These are phyloP conservation scores for Chloropsis cyanopogon DNA, from an alignment of 2,113 vertebrate species.

Conservation along the genomic window DNA sequence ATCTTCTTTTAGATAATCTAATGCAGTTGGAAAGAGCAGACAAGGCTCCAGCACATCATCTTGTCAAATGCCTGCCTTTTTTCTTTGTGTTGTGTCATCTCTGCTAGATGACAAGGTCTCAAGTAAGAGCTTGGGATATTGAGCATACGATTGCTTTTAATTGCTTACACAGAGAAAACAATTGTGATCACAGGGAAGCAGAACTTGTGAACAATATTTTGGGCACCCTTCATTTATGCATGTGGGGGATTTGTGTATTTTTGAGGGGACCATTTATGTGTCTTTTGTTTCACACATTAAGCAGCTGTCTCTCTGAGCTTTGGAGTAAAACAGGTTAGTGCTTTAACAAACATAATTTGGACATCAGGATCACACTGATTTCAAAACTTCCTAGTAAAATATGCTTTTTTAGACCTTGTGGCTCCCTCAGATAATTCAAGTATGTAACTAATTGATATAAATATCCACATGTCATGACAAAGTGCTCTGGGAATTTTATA, in stretches of 20 bases:
- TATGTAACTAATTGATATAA: background rate
- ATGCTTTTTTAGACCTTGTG: background rate
- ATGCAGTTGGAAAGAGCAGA: background rate
- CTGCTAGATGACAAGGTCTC: background rate
- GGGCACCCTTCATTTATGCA: background rate
- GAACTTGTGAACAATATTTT: background rate
- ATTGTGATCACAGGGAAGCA: background rate
- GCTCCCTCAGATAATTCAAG: background rate
- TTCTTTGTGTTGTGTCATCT: background rate
- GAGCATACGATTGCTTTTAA: background rate
- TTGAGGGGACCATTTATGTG: background rate
- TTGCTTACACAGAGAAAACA: background rate
- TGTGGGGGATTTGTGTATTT: background rate
- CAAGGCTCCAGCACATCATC: background rate
- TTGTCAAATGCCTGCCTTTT: background rate
- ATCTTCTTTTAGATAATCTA: background rate
- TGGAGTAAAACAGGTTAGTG: background rate
- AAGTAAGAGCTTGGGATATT: background rate
- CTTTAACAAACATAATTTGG: background rate
- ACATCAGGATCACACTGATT: background rate
- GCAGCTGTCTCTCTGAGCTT: background rate
- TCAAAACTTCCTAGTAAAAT: background rate
- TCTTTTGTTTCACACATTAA: background rate
- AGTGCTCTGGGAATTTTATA: background rate
- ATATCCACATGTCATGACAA: background rate